Evolutionary conservation across 2,113 vertebrate species (phyloP), one percentile per base, ranked within the genome.

Genomic region (Mesitornis unicolor): DNA sequence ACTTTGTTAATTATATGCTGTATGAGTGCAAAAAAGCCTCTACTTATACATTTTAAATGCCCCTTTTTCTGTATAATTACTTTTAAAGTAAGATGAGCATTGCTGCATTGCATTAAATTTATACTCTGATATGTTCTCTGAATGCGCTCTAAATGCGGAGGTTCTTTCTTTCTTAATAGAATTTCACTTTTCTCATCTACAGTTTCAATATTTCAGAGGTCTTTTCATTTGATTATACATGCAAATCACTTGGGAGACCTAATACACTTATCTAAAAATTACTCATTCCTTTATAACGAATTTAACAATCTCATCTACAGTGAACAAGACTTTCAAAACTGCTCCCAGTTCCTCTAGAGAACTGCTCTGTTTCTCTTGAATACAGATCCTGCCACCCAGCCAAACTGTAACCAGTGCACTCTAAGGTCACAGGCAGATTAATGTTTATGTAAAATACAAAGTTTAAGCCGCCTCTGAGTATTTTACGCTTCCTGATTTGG

Each of bases 1-100:
- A 94, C 84, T 95, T 97, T 89, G 79, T 96, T 98, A 98, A 98
- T 98, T 98, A 98, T 97, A 98, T 87, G 96, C 71, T 95, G 70
- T 75, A 95, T 85, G 85, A 97, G 83, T 89, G 65, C 42, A 64
- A 95, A 97, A 95, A 89, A 85, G 76, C 29, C n/a, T 95, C 85
- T 94, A 96, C 95, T 97, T 98, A 89, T 36, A 90, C 76, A 63
- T 97, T 97, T 97, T 96, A 93, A 97, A 97, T 95, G 35, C 54
- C 84, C 53, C n/a, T 95, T 94, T 97, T 97, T 96, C 85, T 92
- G 90, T 91, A 96, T 97, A 97, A 98, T 98, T 98, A 98, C 89
- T 74, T 97, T 96, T 95, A 96, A 97, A 96, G 86, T 95, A 96
- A 98, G 94, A 95, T 87, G 95, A 98, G 84, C 87, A 94, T 96